Evolutionary conservation across 2,113 vertebrate species (phyloP).

Genomic region (Nerophis lumbriciformis): DNA sequence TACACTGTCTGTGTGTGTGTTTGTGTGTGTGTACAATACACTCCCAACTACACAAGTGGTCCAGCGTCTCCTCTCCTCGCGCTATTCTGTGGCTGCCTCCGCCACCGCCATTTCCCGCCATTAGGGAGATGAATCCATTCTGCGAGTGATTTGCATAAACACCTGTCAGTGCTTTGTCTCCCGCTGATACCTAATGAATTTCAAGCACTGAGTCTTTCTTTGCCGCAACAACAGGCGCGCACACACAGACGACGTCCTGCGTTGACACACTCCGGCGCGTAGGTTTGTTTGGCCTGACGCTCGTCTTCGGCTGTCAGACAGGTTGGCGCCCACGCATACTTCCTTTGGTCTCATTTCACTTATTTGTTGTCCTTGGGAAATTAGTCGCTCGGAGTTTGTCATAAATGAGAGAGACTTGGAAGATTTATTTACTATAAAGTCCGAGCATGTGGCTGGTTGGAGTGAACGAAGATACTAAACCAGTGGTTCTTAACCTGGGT

Average conservation of each 20-base stretch:
- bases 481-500: too few species aligned
- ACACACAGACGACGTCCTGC: background rate
- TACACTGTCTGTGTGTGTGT: conserved; percentile 12
- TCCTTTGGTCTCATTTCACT: too few species aligned
- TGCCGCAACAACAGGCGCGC: background rate
- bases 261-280: background rate
- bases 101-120: conserved; percentile 46
- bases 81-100: conserved; percentile 50
- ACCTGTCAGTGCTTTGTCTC: conserved; percentile 71
- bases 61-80: conserved; percentile 49
- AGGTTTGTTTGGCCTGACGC: too few species aligned
- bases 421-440: too few species aligned
- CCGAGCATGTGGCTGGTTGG: too few species aligned
- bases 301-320: too few species aligned
- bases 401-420: too few species aligned
- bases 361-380: too few species aligned
- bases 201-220: conserved; percentile 51
- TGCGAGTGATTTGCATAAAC: conserved; percentile 68
- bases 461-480: too few species aligned
- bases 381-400: too few species aligned
- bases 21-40: background rate
- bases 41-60: conserved; percentile 45
- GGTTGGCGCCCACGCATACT: too few species aligned
- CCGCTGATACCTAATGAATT: conserved; percentile 67
- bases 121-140: conserved; percentile 62